Percentiles rank a stretch among this genome's conserved stretches.
phyloP scores from a whole-genome alignment of 2,888 invertebrate genomes.

The Bedellia somnulentella region DNA sequence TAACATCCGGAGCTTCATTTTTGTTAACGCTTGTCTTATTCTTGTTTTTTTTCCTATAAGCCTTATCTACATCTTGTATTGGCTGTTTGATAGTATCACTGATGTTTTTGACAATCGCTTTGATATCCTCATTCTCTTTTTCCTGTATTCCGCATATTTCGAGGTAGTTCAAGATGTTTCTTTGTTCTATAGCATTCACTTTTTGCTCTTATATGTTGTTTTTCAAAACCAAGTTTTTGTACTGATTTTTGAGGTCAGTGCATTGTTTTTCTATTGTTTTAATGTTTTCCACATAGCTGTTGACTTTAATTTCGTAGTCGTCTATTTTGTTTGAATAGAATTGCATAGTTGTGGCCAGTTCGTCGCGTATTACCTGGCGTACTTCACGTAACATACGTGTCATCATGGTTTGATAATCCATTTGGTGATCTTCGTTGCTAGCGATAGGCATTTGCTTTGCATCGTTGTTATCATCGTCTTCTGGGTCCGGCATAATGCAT shows the following conservation, averaged over 20 bases:
- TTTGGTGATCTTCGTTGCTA: neutral
- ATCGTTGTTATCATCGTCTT: slow-evolving; percentile 14
- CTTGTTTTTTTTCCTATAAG: no score
- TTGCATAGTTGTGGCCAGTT: neutral
- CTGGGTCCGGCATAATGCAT: slow-evolving; percentile 1
- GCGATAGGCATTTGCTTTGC: neutral
- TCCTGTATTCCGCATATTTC: neutral
- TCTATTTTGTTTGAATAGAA: slow-evolving; percentile 6
- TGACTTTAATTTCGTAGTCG: slow-evolving; percentile 5
- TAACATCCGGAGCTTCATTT: no score
- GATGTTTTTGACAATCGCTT: neutral
- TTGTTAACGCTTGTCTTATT: no score
- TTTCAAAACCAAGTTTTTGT: neutral
- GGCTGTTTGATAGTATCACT: neutral
- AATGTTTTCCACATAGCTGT: neutral
- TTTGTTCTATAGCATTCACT: neutral
- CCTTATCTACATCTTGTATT: no score
- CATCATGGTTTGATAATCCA: neutral
- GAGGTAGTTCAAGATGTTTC: neutral
- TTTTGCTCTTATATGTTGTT: neutral
- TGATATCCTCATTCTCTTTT: neutral
- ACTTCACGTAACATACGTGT: neutral
- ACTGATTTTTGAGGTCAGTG: neutral
- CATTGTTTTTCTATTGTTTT: neutral
- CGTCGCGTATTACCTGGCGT: neutral